A percentile compares a stretch with the other conserved stretches of the same genome.
Evolutionary conservation across 2,113 vertebrate genomes (phyloP).

Genomic region (Rhinoptilus africanus): DNA sequence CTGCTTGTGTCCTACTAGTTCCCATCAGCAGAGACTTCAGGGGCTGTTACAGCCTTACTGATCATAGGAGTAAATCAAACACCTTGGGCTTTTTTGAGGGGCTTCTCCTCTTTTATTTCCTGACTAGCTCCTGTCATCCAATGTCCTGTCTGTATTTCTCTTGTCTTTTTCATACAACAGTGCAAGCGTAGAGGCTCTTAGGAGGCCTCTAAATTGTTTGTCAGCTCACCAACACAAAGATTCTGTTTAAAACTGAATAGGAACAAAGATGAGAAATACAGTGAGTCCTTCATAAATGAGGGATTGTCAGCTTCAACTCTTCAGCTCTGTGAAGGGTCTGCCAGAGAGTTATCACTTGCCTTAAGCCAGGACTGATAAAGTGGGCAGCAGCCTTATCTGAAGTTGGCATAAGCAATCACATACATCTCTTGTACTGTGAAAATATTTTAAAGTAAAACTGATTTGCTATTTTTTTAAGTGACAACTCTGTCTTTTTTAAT

Average conservation of each 20-base stretch:
- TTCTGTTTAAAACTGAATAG: neutral
- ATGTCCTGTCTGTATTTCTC: neutral
- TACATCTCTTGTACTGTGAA: neutral
- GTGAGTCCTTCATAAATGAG: neutral
- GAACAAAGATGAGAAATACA: neutral
- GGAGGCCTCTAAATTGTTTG: neutral
- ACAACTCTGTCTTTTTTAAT: neutral
- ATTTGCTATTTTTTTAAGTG: neutral
- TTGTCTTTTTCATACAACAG: neutral
- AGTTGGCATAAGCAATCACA: neutral
- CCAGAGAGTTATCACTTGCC: neutral
- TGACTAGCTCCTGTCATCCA: neutral
- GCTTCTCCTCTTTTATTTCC: neutral
- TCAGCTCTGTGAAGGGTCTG: neutral
- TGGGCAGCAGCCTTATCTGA: neutral
- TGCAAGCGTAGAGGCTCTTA: neutral
- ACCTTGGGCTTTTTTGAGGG: neutral
- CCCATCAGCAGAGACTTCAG: neutral
- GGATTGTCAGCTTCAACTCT: neutral
- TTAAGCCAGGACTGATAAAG: neutral
- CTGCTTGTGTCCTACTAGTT: neutral
- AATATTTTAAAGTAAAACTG: neutral
- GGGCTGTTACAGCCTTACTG: neutral
- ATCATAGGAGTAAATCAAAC: neutral
- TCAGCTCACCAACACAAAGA: neutral